Conservation (phyloP, 2,797 vertebrate species). For the Falco rusticolus region DNA sequence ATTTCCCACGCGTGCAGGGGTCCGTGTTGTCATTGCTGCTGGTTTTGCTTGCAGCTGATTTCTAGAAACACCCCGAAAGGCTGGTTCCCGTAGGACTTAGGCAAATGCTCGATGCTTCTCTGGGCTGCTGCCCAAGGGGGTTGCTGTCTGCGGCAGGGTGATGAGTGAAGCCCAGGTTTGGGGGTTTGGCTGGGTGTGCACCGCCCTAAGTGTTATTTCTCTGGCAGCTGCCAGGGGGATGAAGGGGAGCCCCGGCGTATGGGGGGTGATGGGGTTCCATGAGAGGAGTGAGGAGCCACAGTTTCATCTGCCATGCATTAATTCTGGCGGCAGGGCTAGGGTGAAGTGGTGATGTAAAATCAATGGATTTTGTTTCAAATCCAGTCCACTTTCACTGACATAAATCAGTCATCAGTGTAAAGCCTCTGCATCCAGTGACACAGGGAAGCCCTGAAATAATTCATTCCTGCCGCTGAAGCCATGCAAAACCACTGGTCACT, state of each 20-base stretch:
- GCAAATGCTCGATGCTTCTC: not conserved
- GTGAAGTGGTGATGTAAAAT: constrained; percentile 7
- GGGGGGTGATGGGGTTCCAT: not conserved
- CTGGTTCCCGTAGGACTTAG: not conserved
- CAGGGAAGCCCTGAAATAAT: not conserved
- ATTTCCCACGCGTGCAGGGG: fast-evolving
- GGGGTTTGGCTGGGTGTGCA: not conserved
- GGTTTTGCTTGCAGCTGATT: not conserved
- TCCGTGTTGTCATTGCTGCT: not conserved
- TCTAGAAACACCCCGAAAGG: not conserved
- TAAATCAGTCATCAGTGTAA: not conserved
- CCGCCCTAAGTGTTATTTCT: not conserved
- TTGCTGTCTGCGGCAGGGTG: not conserved
- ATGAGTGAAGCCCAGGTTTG: not conserved
- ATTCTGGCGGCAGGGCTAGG: not conserved
- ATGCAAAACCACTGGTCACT: not conserved
- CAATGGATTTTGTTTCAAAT: not conserved
- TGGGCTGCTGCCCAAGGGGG: not conserved
- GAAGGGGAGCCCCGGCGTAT: fast-evolving
- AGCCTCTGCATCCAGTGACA: not conserved
- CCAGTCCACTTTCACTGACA: not conserved
- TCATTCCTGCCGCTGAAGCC: not conserved
- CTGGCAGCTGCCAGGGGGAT: not conserved
- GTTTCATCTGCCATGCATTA: not conserved
- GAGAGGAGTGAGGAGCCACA: fast-evolving